Percentiles rank a stretch among this genome's conserved stretches.
phyloP scores from a whole-genome alignment of 2,888 invertebrate genomes.

The Lissocephala sabroskyi region DNA sequence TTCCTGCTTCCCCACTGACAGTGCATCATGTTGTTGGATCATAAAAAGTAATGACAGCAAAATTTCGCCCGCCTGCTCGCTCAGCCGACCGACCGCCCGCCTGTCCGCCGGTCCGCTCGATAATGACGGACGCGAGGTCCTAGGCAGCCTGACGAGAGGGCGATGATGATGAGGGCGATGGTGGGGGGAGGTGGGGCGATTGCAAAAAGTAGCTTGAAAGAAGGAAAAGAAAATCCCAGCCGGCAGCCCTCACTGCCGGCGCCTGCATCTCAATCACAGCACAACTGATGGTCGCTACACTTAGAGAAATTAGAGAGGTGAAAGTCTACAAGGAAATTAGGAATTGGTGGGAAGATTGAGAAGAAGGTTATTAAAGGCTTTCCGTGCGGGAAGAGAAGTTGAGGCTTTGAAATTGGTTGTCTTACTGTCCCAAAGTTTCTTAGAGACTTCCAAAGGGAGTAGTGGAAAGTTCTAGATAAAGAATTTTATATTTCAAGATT shows the following conservation, averaged over 20 bases:
- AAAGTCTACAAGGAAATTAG: no score
- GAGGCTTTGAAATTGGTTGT: no score
- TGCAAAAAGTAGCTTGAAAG: constrained; percentile 33
- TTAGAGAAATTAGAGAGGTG: constrained; percentile 8
- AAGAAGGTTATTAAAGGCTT: no score
- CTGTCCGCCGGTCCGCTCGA: constrained; percentile 33
- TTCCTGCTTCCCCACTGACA: constrained; percentile 17
- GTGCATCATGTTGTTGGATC: constrained; percentile 56
- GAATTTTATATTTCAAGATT: no score
- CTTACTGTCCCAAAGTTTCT: no score
- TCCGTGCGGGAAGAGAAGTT: no score
- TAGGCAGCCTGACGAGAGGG: no score
- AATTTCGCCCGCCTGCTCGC: constrained; percentile 36
- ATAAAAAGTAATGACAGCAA: constrained; percentile 63
- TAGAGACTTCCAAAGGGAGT: no score
- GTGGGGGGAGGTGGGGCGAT: constrained; percentile 11
- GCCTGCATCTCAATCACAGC: no score
- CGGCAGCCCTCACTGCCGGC: constrained; percentile 1
- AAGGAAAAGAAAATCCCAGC: constrained; percentile 13
- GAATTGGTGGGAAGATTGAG: no score
- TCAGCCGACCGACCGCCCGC: constrained; percentile 21
- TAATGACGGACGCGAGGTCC: constrained; percentile 58
- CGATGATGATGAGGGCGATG: constrained; percentile 8
- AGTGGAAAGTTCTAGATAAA: no score
- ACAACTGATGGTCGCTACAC: constrained; percentile 22